Percentiles rank a stretch among this genome's conserved stretches.
Evolutionary conservation across 37 sponge, comb jelly and placozoan genomes (phyloP).

Genomic region (Chondrosia reniformis): DNA sequence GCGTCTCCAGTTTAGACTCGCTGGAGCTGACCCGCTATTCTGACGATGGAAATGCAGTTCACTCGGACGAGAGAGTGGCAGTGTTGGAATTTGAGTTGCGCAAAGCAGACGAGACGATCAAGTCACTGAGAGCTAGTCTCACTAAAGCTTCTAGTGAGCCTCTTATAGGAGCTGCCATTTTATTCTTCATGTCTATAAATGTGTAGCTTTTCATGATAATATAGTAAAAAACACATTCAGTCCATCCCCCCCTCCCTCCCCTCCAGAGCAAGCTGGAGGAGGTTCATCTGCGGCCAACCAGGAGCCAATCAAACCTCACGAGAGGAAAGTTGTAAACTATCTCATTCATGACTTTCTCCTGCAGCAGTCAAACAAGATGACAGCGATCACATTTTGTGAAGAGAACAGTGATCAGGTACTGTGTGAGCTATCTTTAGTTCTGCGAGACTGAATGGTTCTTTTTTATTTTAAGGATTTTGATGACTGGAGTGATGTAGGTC

Average conservation of each 20-base stretch:
- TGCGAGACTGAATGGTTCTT: not conserved
- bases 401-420: conserved; percentile 86
- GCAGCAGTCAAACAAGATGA: conserved; percentile 67
- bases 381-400: conserved; percentile 87
- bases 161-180: too few relatives aligned
- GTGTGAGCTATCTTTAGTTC: not conserved
- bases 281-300: conserved; percentile 28
- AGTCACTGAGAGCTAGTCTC: conserved; percentile 84
- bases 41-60: conserved; percentile 77
- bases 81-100: conserved; percentile 96
- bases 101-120: conserved; percentile 94
- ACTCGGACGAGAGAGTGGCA: conserved; percentile 86
- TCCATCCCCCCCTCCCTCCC: too few relatives aligned
- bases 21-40: conserved; percentile 87
- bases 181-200: too few relatives aligned
- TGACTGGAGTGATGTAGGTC: conserved; percentile 96
- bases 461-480: conserved; percentile 76
- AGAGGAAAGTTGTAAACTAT: conserved; percentile 87
- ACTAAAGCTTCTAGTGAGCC: conserved; percentile 81
- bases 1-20: conserved; percentile 91
- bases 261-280: too few relatives aligned
- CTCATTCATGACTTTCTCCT: conserved; percentile 86
- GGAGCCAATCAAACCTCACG: conserved; percentile 89
- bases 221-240: too few relatives aligned
- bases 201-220: too few relatives aligned